Percentiles rank a stretch among this genome's conserved stretches.
phyloP scores from a whole-genome alignment of 2,113 vertebrate species.

The Gnathonemus echidnorhynchus region DNA sequence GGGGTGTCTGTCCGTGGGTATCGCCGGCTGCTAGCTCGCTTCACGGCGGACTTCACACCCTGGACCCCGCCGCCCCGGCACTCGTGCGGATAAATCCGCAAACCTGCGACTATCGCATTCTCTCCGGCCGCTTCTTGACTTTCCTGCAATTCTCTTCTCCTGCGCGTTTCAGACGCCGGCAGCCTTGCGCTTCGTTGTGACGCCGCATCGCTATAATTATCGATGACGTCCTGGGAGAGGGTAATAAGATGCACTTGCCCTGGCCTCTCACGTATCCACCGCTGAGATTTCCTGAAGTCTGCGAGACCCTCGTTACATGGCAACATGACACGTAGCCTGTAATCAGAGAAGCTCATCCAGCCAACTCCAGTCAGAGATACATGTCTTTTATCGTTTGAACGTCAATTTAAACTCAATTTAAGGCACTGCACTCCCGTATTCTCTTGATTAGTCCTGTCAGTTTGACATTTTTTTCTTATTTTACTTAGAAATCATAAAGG shows the following conservation, averaged over 20 bases:
- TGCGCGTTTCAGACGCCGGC: neutral
- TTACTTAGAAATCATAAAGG: neutral
- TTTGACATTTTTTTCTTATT: neutral
- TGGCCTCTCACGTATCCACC: neutral
- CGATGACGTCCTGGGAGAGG: neutral
- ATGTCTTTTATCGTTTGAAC: neutral
- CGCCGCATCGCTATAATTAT: neutral
- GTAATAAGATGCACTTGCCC: neutral
- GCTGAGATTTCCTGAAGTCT: neutral
- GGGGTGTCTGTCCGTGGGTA: conserved; percentile 6
- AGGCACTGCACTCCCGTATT: neutral
- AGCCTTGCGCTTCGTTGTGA: neutral
- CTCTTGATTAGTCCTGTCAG: neutral
- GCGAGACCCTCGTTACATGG: neutral
- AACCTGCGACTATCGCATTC: neutral
- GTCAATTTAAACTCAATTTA: neutral
- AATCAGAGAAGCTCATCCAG: neutral
- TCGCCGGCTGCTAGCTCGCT: neutral
- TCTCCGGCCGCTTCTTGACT: neutral
- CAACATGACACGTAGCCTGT: neutral
- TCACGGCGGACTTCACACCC: neutral
- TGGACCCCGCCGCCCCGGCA: neutral
- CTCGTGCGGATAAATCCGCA: neutral
- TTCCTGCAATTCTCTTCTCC: neutral
- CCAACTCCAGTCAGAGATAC: neutral